Base-by-base conservation (phyloP, 2,888 invertebrate genomes). In the Cephus runcator region DNA sequence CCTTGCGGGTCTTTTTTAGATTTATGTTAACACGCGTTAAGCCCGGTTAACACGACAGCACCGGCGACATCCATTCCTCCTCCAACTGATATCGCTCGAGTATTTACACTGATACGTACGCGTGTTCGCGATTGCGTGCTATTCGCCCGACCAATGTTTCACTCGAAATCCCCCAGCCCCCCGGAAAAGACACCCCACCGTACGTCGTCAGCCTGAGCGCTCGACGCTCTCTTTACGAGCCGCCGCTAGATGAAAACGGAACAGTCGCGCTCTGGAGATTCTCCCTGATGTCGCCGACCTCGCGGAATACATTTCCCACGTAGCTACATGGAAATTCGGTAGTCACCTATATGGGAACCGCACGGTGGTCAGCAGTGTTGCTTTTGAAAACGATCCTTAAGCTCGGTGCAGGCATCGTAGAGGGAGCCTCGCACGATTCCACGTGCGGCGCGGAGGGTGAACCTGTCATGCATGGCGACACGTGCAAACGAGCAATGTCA, bases 121-220 rank as follows among this genome's bases (percentile, higher is more conserved):
- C 71, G 31, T 71, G 71, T 71, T 71, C 71, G 33, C 71, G 71
- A 71, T 71, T 71, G 34, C 40, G 77, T 34, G 69, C 36, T 77
- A 77, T 77, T 77, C 75, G 75, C 73, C 75, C 75, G 77, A 56
- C 71, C 75, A 77, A 77, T 77, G 77, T 75, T 77, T 77, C 75
- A 75, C 75, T 75, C 75, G 75, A 77, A 77, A 75, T 77, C 71
- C 12, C 35, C 35, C 69, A 33, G 4, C 69, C 40, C 15, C 56
- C 23, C 6, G 56, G 23, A 56, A 56, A 23, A 56, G 56, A 9
- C 56, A 56, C 23, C 9, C 56, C 23, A 9, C 56, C 56, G 23
- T 56, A 56, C 23, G 56, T 56, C 23, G 56, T 56, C 56, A 9
- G 23, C 2, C 9, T 1, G 56, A 56, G 9, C 23, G 56, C 56